These are phyloP conservation scores for Anabas testudineus DNA, from an alignment of 2,797 vertebrate species.

Conservation along the genomic window DNA sequence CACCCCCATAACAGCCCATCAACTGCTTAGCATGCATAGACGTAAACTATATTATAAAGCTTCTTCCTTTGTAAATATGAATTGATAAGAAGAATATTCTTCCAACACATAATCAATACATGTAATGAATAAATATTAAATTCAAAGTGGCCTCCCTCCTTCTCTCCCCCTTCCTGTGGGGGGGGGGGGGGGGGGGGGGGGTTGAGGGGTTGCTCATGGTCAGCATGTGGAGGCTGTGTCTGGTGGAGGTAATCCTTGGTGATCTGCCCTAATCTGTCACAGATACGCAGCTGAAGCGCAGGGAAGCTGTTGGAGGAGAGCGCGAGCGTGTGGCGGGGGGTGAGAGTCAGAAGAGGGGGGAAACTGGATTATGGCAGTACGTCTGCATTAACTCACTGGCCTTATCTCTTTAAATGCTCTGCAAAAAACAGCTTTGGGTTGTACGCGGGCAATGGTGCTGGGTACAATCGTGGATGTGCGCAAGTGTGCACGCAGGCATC, in stretches of 20 bases:
- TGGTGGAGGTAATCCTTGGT: conserved; percentile 84
- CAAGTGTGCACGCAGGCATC: conserved; percentile 7
- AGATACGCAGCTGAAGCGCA: conserved; percentile 82
- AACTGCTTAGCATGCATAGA: conserved; percentile 3
- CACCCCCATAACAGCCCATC: conserved; percentile 20
- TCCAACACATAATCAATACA: conserved; percentile 28
- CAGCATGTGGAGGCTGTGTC: conserved; percentile 74
- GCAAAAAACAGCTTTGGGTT: conserved; percentile 80
- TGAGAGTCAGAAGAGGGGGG: conserved; percentile 55
- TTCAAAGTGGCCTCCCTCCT: conserved; percentile 28
- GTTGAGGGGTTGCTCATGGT: conserved; percentile 66
- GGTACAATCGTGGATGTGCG: conserved; percentile 32
- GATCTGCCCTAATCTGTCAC: conserved; percentile 88
- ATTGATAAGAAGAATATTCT: neutral
- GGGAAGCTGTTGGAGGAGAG: conserved; percentile 72
- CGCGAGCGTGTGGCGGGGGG: conserved; percentile 39
- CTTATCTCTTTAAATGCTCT: conserved; percentile 85
- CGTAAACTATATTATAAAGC: conserved; percentile 13
- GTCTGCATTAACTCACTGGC: conserved; percentile 82
- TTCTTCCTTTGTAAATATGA: neutral
- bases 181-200: neutral
- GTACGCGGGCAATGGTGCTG: conserved; percentile 56
- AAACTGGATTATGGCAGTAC: conserved; percentile 82
- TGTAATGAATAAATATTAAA: conserved; percentile 37
- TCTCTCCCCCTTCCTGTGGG: conserved; percentile 19